A percentile compares a stretch with the other conserved stretches of the same genome.
Evolutionary conservation across 1,140 invertebrate genomes (phyloP).

Genomic region (Pantala flavescens): DNA sequence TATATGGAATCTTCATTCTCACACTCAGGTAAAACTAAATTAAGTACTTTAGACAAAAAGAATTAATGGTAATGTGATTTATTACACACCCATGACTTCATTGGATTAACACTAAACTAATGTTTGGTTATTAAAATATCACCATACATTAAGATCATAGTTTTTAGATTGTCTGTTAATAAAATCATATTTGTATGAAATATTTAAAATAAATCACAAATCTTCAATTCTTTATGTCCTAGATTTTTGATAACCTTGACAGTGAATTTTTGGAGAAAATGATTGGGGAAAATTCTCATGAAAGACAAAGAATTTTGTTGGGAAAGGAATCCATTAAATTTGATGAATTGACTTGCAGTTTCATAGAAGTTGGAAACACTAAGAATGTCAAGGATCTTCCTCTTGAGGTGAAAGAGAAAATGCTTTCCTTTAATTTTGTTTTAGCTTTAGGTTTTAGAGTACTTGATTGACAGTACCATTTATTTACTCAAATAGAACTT

Average conservation of each 20-base stretch:
- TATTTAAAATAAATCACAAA: neutral
- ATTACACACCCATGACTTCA: neutral
- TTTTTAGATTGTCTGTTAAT: neutral
- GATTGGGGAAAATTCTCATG: conserved; percentile 27
- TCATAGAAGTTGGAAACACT: neutral
- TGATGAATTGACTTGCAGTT: neutral
- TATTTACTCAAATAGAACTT: neutral
- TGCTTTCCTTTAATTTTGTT: neutral
- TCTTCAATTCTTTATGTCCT: neutral
- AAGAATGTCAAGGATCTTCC: neutral
- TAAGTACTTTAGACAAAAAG: neutral
- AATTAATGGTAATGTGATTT: neutral
- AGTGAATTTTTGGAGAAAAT: conserved; percentile 31
- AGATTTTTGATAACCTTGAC: conserved; percentile 29
- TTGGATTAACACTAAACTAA: neutral
- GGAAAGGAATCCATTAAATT: neutral
- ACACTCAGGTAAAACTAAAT: neutral
- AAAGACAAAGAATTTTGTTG: conserved; percentile 38
- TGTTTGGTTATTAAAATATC: neutral
- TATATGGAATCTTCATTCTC: conserved; percentile 36
- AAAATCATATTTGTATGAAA: neutral
- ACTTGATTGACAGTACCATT: neutral
- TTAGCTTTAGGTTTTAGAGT: neutral
- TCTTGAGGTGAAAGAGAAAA: neutral
- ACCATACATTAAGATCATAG: neutral